Percentiles rank a stretch among this genome's conserved stretches.
Evolutionary conservation across 23 tunicate species (phyloP).

Genomic region (Oikopleura albicans): DNA sequence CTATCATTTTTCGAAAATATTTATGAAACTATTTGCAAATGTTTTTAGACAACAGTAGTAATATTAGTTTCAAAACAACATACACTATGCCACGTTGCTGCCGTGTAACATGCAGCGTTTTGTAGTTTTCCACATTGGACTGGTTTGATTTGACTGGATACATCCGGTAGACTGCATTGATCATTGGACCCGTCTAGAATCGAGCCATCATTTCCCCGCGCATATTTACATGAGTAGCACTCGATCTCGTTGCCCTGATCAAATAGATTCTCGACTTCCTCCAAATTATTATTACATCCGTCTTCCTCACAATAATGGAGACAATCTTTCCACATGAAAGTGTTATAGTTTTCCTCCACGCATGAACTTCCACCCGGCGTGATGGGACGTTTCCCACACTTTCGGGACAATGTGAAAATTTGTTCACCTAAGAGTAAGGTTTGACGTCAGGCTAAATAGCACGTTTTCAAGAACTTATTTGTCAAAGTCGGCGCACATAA

Average conservation of each 20-base stretch:
- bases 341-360: not conserved
- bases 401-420: not conserved
- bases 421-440: too few relatives aligned
- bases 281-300: not conserved
- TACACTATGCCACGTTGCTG: not conserved
- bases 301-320: not conserved
- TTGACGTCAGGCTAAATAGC: too few relatives aligned
- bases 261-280: not conserved
- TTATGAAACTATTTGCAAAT: too few relatives aligned
- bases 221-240: not conserved
- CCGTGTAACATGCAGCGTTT: not conserved
- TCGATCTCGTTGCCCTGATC: not conserved
- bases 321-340: conserved; percentile 11
- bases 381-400: not conserved
- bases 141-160: not conserved
- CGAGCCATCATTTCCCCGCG: not conserved
- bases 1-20: too few relatives aligned
- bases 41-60: too few relatives aligned
- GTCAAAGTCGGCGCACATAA: too few relatives aligned
- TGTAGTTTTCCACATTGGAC: not conserved
- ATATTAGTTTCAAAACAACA: too few relatives aligned
- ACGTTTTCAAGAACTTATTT: too few relatives aligned
- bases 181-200: not conserved
- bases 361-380: not conserved
- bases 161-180: not conserved